Evolutionary conservation across 2,113 vertebrate species (phyloP).

Genomic region (Empidonax traillii): DNA sequence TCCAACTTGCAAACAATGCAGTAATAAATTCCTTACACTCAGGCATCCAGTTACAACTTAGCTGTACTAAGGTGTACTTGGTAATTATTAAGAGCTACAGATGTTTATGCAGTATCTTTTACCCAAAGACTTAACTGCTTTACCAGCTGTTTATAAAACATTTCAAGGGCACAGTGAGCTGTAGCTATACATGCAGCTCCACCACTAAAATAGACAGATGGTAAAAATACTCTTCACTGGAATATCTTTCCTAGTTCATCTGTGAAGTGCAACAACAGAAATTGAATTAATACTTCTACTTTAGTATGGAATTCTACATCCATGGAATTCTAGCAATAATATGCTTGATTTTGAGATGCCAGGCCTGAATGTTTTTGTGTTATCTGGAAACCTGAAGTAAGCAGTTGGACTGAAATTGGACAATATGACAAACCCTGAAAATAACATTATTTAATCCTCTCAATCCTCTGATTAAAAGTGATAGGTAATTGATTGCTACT

Average conservation of each 20-base stretch:
- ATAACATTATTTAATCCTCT: background rate
- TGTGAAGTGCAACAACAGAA: background rate
- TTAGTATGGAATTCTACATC: background rate
- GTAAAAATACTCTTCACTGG: background rate
- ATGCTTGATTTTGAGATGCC: background rate
- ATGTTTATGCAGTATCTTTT: background rate
- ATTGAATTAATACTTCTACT: background rate
- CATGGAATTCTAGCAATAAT: background rate
- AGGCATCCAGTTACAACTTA: background rate
- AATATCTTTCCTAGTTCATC: background rate
- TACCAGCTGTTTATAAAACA: background rate
- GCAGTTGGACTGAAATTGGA: background rate
- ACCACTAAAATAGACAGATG: background rate
- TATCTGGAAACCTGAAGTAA: background rate
- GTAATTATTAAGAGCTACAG: background rate
- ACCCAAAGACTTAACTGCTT: background rate
- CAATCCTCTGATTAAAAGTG: background rate
- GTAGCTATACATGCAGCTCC: background rate
- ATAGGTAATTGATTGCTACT: background rate
- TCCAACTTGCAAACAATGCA: background rate
- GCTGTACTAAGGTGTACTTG: background rate
- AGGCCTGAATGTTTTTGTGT: background rate
- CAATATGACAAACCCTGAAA: background rate
- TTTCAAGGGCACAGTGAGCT: background rate
- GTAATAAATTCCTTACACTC: background rate